Evolutionary conservation across 1,140 invertebrate species (phyloP).

Genomic region (Dendroctonus valens): DNA sequence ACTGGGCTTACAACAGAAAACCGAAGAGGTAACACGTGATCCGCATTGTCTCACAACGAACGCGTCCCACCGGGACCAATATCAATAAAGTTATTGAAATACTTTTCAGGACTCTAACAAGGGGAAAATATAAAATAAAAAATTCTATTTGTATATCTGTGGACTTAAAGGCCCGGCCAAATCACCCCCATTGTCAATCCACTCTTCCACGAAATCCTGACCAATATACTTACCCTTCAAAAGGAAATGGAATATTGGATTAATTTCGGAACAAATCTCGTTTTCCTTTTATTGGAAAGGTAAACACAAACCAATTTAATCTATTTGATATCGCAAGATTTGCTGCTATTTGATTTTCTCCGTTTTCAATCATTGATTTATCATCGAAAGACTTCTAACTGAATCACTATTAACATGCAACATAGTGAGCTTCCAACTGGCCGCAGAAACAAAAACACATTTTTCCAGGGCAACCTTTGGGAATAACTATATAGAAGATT

Average conservation of each 20-base stretch:
- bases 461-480: too few relatives aligned
- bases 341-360: constrained; percentile 23
- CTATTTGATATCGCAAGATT: constrained; percentile 14
- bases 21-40: constrained; percentile 35
- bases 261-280: constrained; percentile 32
- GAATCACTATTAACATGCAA: too few relatives aligned
- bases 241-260: constrained; percentile 34
- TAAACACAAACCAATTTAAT: constrained; percentile 31
- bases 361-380: not conserved
- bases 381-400: too few relatives aligned
- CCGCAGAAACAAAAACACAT: too few relatives aligned
- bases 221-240: constrained; percentile 35
- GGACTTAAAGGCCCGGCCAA: constrained; percentile 27
- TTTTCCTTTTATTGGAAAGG: constrained; percentile 29
- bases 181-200: constrained; percentile 35
- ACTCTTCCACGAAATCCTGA: constrained; percentile 31
- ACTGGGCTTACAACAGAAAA: constrained; percentile 31
- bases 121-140: constrained; percentile 35
- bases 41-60: constrained; percentile 26
- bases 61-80: constrained; percentile 29
- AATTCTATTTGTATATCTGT: constrained; percentile 36
- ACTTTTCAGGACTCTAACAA: constrained; percentile 32
- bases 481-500: too few relatives aligned
- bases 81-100: constrained; percentile 40
- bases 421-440: too few relatives aligned